Percentiles rank a stretch among this genome's conserved stretches.
Evolutionary conservation across 2,797 vertebrate species (phyloP).

Genomic region (Coreius guichenoti): DNA sequence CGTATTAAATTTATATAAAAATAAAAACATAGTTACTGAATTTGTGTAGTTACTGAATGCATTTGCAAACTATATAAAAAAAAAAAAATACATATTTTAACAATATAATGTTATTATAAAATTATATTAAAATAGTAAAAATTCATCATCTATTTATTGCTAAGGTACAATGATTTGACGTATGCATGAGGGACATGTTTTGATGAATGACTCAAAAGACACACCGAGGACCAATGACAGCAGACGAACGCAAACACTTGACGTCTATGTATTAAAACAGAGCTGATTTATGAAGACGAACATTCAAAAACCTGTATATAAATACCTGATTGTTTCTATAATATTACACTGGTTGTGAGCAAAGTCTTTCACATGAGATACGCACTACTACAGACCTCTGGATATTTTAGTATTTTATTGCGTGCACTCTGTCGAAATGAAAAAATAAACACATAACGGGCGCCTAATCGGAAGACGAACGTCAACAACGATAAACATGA

Average conservation of each 20-base stretch:
- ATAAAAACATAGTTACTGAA: neutral
- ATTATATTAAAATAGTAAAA: neutral
- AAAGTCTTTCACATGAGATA: neutral
- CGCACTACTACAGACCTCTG: neutral
- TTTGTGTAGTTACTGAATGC: neutral
- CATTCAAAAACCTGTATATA: neutral
- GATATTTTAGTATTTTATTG: neutral
- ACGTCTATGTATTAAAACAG: neutral
- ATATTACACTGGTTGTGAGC: neutral
- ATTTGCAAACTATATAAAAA: neutral
- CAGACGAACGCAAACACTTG: neutral
- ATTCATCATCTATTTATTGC: neutral
- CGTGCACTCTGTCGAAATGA: neutral
- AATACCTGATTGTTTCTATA: neutral
- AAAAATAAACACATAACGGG: constrained; percentile 6
- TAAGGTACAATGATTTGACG: neutral
- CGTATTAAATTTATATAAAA: too few species aligned
- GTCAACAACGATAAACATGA: constrained; percentile 24
- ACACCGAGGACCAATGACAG: neutral
- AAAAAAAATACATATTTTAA: too few species aligned
- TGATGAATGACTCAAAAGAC: neutral
- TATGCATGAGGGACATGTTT: neutral
- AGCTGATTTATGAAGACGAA: neutral
- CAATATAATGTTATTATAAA: neutral
- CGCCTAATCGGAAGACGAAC: constrained; percentile 16